These are phyloP conservation scores for Lasioglossum calceatum DNA, from an alignment of 2,888 invertebrate genomes.

Conservation along the genomic window DNA sequence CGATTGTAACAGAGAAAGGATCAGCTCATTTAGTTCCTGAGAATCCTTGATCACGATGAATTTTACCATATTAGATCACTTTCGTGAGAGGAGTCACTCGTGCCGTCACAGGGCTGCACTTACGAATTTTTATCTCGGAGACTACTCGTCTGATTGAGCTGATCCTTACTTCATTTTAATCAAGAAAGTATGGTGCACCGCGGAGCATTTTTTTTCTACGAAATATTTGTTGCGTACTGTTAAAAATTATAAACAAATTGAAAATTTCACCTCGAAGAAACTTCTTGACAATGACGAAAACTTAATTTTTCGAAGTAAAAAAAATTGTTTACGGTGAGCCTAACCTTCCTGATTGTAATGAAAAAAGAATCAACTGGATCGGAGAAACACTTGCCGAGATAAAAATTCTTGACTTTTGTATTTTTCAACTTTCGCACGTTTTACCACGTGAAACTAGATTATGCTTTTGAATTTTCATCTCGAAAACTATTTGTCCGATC, in stretches of 20 bases:
- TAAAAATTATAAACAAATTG: neutral
- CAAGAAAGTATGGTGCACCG: neutral
- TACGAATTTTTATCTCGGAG: neutral
- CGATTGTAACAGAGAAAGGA: too few relatives aligned
- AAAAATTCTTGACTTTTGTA: neutral
- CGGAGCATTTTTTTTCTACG: neutral
- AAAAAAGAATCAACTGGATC: neutral
- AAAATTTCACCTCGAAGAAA: neutral
- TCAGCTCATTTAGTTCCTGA: too few relatives aligned
- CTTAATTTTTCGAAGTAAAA: neutral
- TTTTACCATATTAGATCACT: neutral
- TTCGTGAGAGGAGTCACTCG: neutral
- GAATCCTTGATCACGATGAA: neutral
- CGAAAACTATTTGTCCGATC: too few relatives aligned
- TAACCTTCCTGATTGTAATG: neutral
- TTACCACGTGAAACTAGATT: too few relatives aligned
- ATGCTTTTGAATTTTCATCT: too few relatives aligned
- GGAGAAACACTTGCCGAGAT: neutral
- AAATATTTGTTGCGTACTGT: too few relatives aligned
- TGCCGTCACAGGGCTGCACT: neutral
- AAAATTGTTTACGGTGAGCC: neutral
- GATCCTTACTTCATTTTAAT: neutral
- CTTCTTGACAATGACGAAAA: neutral
- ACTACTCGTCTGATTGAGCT: neutral
- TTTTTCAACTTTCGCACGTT: neutral